Evolutionary conservation across 1,140 invertebrate genomes (phyloP), one percentile per base, ranked within the genome.

Genomic region (Drosophila kikkawai): DNA sequence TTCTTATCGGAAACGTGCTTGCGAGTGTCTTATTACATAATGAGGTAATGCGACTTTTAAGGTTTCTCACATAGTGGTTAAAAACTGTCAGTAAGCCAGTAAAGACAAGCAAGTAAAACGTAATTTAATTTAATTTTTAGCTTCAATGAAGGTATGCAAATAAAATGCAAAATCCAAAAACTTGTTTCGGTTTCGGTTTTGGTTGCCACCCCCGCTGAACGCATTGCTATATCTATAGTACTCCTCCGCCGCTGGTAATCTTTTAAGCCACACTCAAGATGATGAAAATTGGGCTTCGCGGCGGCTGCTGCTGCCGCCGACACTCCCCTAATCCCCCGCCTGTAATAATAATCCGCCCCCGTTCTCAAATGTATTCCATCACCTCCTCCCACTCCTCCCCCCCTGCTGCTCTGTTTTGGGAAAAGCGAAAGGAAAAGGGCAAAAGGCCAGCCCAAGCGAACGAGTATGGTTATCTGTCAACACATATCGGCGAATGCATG

Each of bases 401-500:
- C 6, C 2, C 34, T 13, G 32, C 36, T 26, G 13, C 51, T 22
- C 51, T 11, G 51, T n/a, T 39, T 55, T 39, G 0, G 32, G 32
- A 19, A 74, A 45, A 45, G 50, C 50, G 58, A 64, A 75, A 65
- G 73, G 69, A 42, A 75, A 65, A 67, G 66, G 36, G 61, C 22
- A 48, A 67, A 44, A 12, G 34, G 19, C 57, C 39, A 64, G 51
- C 8, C 15, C 53, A 45, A 65, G 60, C 51, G 63, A 55, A 7
- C 66, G 70, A 73, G 79, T 73, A 68, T 66, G 63, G 84, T 84
- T 84, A 88, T 88, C 85, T 88, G 84, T 87, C 83, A 87, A 77
- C 84, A 80, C 57, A 88, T 80, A 87, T 88, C 80, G 73, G 81
- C 61, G 74, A 88, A 87, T 88, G 85, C 84, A 88, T 90, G 84